phyloP scores from a whole-genome alignment of 2,797 vertebrate genomes.

The Mareca strepera region DNA sequence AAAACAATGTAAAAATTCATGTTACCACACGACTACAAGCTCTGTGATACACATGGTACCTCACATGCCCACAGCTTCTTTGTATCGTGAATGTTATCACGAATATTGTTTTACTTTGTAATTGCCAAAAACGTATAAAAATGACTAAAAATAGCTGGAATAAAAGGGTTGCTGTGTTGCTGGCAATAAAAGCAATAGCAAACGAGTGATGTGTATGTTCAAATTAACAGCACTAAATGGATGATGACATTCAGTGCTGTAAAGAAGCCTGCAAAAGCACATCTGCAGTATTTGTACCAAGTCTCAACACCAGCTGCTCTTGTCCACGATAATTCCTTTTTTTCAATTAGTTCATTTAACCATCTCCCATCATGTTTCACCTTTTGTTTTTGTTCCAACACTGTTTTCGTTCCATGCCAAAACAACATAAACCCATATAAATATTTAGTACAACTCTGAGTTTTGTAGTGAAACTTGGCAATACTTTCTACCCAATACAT shows the following conservation, averaged over 20 bases:
- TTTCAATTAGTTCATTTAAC: not conserved
- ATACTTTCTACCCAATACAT: not conserved
- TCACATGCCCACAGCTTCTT: not conserved
- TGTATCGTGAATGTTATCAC: not conserved
- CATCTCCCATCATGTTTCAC: not conserved
- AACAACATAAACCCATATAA: not conserved
- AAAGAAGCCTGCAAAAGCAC: not conserved
- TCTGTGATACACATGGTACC: fast-evolving
- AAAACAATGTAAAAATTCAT: not conserved
- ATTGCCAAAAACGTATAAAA: not conserved
- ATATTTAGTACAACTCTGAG: not conserved
- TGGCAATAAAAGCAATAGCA: not conserved
- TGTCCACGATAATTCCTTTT: not conserved
- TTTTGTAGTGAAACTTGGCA: not conserved
- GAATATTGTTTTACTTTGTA: not conserved
- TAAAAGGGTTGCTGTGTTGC: not conserved
- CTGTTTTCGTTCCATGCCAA: not conserved
- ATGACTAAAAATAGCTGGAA: not conserved
- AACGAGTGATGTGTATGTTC: not conserved
- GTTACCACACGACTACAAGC: not conserved
- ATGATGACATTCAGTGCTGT: not conserved
- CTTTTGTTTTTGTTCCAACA: not conserved
- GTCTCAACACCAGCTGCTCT: not conserved
- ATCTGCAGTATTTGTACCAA: not conserved
- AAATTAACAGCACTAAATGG: not conserved